Evolutionary conservation across 1,140 invertebrate species (phyloP), one percentile per base, ranked within the genome.

Genomic region (Manduca sexta): DNA sequence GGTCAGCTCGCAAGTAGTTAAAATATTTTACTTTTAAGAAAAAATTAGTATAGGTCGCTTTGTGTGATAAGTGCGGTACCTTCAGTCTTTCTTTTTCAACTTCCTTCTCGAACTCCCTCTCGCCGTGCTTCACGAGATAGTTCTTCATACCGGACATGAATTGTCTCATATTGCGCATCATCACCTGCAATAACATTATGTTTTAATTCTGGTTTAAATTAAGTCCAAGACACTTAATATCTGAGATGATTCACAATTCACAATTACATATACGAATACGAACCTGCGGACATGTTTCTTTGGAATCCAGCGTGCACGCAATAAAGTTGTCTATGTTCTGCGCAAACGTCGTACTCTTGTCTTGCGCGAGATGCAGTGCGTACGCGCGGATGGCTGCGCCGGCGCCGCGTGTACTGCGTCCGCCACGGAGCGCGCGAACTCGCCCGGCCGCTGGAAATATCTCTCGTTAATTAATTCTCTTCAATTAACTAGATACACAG

Each of bases 141-240:
- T 98, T 98, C 77, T 98, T 98, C 91, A 98, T 98, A 34, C 97
- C 97, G 12, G 94, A 97, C 94, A 98, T 97, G 70, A 98, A 98
- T 78, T 98, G 97, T 1, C 97, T 91, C 87, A 97, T 96, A 76
- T 97, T 97, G 52, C 95, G 90, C 92, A 97, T 96, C 10, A 97
- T 93, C 33, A 95, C 89, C 86, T 87, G 58, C n/a, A n/a, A n/a
- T n/a, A n/a, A n/a, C n/a, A n/a, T n/a, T n/a, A n/a, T n/a, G n/a
- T n/a, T n/a, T n/a, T n/a, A n/a, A n/a, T n/a, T n/a, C n/a, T n/a
- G n/a, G n/a, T n/a, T n/a, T n/a, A n/a, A n/a, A n/a, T n/a, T n/a
- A n/a, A n/a, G n/a, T n/a, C n/a, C n/a, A n/a, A n/a, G n/a, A n/a
- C n/a, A n/a, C n/a, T n/a, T n/a, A n/a, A n/a, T n/a, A n/a, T n/a